A percentile compares a stretch with the other conserved stretches of the same genome.
Evolutionary conservation across 2,797 vertebrate genomes (phyloP).

Genomic region (Arctocebus calabarensis): DNA sequence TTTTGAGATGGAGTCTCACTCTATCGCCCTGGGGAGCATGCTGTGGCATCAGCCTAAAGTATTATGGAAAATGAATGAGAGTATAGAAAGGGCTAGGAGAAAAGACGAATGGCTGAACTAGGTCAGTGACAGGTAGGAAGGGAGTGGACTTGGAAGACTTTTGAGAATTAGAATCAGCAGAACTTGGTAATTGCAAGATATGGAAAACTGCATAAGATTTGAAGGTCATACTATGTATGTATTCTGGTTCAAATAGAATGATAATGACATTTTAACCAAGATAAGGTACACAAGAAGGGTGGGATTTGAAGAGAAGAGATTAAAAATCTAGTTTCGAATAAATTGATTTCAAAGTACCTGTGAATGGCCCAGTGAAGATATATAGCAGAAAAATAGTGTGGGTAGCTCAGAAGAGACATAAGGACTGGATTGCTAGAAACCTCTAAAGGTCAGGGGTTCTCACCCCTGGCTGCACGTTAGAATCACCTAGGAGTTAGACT

Average conservation of each 20-base stretch:
- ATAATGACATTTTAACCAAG: slow-evolving; percentile 30
- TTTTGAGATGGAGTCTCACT: no score
- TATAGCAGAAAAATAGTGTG: background rate
- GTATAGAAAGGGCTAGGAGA: background rate
- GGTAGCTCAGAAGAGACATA: background rate
- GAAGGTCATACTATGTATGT: background rate
- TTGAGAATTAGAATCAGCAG: slow-evolving; percentile 17
- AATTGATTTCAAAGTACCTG: slow-evolving; percentile 22
- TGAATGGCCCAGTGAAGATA: background rate
- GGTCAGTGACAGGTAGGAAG: background rate
- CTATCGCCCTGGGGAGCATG: no score
- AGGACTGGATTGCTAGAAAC: background rate
- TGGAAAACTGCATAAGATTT: background rate
- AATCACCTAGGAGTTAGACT: slow-evolving; percentile 38
- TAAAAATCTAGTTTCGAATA: slow-evolving; percentile 31
- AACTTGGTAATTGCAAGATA: background rate
- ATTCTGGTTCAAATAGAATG: slow-evolving; percentile 44
- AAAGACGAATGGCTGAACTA: slow-evolving; percentile 24
- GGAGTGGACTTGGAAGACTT: background rate
- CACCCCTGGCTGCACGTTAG: background rate
- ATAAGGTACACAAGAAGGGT: background rate
- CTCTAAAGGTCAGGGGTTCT: background rate
- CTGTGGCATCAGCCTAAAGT: background rate
- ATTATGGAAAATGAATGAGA: background rate
- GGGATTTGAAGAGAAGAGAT: background rate